phyloP scores from a whole-genome alignment of 2,113 vertebrate species.

The Antennarius striatus region DNA sequence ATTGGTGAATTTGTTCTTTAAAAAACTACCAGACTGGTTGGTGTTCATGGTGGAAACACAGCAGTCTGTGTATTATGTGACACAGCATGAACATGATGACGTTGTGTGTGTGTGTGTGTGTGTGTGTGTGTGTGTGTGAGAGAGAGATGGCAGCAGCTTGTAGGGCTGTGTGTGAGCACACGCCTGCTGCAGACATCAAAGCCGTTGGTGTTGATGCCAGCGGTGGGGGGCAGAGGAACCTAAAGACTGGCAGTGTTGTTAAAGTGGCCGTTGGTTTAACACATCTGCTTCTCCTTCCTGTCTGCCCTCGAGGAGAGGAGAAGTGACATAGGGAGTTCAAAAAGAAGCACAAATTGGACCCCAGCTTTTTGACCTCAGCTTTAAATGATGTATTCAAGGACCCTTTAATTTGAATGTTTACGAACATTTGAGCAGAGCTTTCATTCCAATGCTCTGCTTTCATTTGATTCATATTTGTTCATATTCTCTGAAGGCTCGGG shows the following conservation, averaged over 20 bases:
- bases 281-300: constrained; percentile 73
- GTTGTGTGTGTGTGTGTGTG: neutral
- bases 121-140: neutral
- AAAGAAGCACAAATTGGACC: constrained; percentile 58
- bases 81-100: too few relatives aligned
- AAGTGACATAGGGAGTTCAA: constrained; percentile 74
- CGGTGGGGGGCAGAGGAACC: constrained; percentile 38
- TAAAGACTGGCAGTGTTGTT: constrained; percentile 63
- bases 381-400: constrained; percentile 1
- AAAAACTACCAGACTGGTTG: neutral
- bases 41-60: neutral
- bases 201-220: constrained; percentile 33
- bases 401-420: constrained; percentile 10
- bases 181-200: constrained; percentile 53
- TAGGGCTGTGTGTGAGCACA: constrained; percentile 4
- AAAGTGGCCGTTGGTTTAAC: constrained; percentile 62
- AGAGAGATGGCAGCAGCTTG: neutral
- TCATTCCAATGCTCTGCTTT: too few relatives aligned
- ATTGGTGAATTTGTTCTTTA: neutral
- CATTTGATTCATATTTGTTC: too few relatives aligned
- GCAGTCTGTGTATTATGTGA: too few relatives aligned
- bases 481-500: too few relatives aligned
- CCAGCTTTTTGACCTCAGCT: constrained; percentile 22
- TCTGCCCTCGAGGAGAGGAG: constrained; percentile 49
- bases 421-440: too few relatives aligned